A percentile compares a stretch with the other conserved stretches of the same genome.
Evolutionary conservation across 2,888 invertebrate species (phyloP).

Genomic region (Chrysomela aeneicollis): DNA sequence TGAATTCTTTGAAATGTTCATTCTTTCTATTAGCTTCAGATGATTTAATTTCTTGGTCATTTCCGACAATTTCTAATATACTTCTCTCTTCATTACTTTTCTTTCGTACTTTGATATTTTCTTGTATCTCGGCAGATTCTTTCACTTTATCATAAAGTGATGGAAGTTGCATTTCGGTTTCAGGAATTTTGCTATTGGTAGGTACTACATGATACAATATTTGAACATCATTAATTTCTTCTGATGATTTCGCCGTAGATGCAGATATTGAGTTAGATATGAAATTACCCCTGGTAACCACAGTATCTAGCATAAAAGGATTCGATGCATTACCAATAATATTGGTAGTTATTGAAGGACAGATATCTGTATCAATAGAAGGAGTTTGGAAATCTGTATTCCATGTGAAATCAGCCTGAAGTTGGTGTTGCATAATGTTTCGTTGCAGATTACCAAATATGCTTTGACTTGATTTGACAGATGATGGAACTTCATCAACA

Average conservation of each 20-base stretch:
- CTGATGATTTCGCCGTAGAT: not conserved
- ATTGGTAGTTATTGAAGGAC: not conserved
- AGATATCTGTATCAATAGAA: not conserved
- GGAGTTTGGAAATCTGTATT: not conserved
- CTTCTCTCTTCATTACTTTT: conserved; percentile 25
- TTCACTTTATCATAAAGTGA: not conserved
- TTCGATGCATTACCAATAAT: not conserved
- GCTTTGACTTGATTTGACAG: not conserved
- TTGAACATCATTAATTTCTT: not conserved
- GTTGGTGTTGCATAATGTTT: not conserved
- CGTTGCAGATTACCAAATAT: not conserved
- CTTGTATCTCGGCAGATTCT: not conserved
- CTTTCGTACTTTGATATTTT: conserved; percentile 4
- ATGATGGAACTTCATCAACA: not conserved
- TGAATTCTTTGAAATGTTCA: conserved; percentile 36
- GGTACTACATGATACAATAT: not conserved
- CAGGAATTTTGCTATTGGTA: not conserved
- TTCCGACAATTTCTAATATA: conserved; percentile 41
- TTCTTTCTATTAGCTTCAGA: conserved; percentile 36
- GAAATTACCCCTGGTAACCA: not conserved
- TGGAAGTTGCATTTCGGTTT: not conserved
- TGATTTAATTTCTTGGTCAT: conserved; percentile 35
- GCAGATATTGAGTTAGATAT: not conserved
- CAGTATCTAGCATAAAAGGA: not conserved
- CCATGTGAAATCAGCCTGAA: not conserved